These are phyloP conservation scores for Spodoptera litura DNA, from an alignment of 1,140 invertebrate genomes.

Conservation along the genomic window DNA sequence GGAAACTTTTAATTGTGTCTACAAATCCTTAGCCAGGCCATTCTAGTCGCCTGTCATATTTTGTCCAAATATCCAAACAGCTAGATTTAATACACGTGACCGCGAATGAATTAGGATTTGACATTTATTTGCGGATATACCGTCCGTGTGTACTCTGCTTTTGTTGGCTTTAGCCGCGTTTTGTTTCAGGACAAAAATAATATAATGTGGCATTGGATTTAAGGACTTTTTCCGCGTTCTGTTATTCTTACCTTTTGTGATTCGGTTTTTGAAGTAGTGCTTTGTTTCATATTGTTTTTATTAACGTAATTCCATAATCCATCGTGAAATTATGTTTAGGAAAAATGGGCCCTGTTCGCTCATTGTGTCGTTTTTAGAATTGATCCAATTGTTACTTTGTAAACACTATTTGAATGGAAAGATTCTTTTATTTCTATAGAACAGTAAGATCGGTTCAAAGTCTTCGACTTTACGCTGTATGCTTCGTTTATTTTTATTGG, in stretches of 20 bases:
- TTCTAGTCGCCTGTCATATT: not conserved
- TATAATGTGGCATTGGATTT: constrained; percentile 11
- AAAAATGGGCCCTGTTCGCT: not conserved
- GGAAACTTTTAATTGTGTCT: constrained; percentile 9
- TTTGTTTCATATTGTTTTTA: not conserved
- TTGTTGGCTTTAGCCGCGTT: constrained; percentile 21
- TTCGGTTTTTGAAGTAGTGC: constrained; percentile 6
- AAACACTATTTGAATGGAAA: not conserved
- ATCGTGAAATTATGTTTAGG: not conserved
- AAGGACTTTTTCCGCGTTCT: constrained; percentile 12
- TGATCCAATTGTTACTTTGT: no score
- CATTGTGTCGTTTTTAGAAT: no score
- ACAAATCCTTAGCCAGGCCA: not conserved
- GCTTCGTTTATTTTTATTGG: constrained; percentile 14
- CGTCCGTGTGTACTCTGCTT: not conserved
- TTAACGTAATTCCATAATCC: not conserved
- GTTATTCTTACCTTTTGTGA: constrained; percentile 11
- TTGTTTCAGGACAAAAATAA: constrained; percentile 19
- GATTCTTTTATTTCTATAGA: not conserved
- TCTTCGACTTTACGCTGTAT: constrained; percentile 16
- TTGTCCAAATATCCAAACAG: constrained; percentile 3
- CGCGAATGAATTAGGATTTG: constrained; percentile 36
- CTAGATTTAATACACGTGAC: constrained; percentile 18
- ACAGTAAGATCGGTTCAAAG: not conserved
- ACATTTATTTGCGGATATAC: constrained; percentile 27